A percentile compares a stretch with the other conserved stretches of the same genome.
These are phyloP conservation scores for Babylonia areolata DNA, from an alignment of 1,140 invertebrate genomes.

Conservation along the genomic window DNA sequence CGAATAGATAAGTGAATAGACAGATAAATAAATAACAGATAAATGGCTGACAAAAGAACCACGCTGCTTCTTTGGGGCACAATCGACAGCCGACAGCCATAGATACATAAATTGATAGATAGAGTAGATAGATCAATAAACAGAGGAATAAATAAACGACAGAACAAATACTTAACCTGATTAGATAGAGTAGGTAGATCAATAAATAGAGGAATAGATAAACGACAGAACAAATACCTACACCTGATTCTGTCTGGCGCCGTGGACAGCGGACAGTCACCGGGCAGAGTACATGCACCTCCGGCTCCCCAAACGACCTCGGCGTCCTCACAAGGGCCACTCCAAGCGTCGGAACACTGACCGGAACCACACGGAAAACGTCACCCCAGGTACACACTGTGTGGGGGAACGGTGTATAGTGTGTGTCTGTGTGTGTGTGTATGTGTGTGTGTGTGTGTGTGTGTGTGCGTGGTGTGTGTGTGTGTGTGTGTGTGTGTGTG, in stretches of 20 bases:
- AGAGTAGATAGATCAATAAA: neutral
- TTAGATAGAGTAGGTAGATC: neutral
- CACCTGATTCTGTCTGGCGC: neutral
- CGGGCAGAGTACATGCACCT: conserved; percentile 53
- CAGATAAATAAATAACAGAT: neutral
- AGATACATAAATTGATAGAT: too few species aligned
- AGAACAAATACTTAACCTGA: neutral
- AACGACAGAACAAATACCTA: neutral
- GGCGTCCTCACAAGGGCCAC: conserved; percentile 50
- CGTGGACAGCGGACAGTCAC: conserved; percentile 40
- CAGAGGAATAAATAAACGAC: neutral
- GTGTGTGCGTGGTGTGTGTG: conserved; percentile 10
- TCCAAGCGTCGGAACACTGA: neutral
- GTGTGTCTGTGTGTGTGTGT: neutral
- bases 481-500: conserved; percentile 21
- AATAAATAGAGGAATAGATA: neutral
- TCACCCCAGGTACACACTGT: conserved; percentile 22
- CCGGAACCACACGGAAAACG: neutral
- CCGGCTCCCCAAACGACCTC: conserved; percentile 59
- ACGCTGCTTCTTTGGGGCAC: too few species aligned
- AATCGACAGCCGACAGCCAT: too few species aligned
- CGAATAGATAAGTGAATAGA: too few species aligned
- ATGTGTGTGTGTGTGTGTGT: conserved; percentile 4
- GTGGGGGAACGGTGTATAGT: neutral
- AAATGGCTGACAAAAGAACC: too few species aligned